These are phyloP conservation scores for Ceratitis capitata DNA, from an alignment of 1,140 invertebrate genomes.

Conservation along the genomic window DNA sequence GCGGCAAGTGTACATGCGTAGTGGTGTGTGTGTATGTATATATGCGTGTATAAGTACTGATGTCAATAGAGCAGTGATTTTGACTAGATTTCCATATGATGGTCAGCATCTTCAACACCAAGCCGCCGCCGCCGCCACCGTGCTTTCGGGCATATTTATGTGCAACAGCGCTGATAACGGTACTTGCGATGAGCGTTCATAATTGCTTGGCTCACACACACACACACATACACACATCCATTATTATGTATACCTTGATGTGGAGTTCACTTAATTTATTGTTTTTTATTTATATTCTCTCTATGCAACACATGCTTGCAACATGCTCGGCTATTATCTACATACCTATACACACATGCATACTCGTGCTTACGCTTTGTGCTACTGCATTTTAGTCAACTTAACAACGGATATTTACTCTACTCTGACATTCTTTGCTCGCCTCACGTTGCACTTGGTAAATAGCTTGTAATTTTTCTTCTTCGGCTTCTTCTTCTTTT, in stretches of 20 bases:
- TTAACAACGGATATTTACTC: conserved; percentile 30
- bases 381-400: conserved; percentile 2
- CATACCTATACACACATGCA: background rate
- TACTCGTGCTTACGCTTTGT: background rate
- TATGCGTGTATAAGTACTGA: background rate
- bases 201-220: conserved; percentile 16
- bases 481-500: no score
- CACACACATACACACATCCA: background rate
- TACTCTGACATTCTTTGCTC: conserved; percentile 28
- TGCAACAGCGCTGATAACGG: conserved; percentile 21
- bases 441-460: conserved; percentile 30
- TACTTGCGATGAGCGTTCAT: conserved; percentile 2
- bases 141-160: conserved; percentile 11
- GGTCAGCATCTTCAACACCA: background rate
- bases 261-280: background rate
- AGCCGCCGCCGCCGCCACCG: no score
- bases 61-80: no score
- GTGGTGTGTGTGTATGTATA: background rate
- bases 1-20: background rate
- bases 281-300: background rate
- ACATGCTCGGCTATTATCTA: no score
- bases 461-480: conserved; percentile 34
- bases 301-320: conserved; percentile 14
- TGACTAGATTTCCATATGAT: background rate
- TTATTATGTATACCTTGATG: no score